phyloP scores from a whole-genome alignment of 37 sponge, comb jelly and placozoan species.

The Beroe ovata region DNA sequence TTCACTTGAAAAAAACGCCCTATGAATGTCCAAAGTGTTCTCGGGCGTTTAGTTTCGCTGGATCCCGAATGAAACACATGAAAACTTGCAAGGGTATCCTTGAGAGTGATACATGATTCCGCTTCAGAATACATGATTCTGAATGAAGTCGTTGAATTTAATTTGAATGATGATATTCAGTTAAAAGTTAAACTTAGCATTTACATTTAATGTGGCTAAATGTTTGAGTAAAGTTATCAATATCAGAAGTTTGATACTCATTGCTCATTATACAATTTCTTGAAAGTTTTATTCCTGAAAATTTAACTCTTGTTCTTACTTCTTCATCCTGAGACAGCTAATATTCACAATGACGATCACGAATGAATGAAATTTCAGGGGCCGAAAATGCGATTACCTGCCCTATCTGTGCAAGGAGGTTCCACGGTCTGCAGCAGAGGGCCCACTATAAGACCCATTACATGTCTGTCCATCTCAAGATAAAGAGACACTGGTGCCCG shows the following conservation, averaged over 20 bases:
- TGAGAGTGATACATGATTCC: neutral
- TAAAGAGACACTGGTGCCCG: neutral
- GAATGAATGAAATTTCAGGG: constrained; percentile 4
- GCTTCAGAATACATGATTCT: too few species aligned
- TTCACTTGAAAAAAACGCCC: neutral
- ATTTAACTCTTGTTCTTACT: too few species aligned
- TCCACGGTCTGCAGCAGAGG: constrained; percentile 8
- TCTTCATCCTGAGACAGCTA: too few species aligned
- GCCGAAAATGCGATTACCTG: neutral
- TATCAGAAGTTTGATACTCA: too few species aligned
- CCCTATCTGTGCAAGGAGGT: neutral
- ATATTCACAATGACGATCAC: too few species aligned
- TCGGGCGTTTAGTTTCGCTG: neutral
- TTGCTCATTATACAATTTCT: too few species aligned
- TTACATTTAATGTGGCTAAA: too few species aligned
- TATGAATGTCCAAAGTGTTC: constrained; percentile 9
- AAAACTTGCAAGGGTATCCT: neutral
- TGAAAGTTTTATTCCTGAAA: too few species aligned
- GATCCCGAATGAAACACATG: neutral
- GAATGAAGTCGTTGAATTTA: too few species aligned
- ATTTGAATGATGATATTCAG: too few species aligned
- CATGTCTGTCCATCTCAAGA: constrained; percentile 53
- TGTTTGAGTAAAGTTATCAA: too few species aligned
- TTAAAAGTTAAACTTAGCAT: too few species aligned
- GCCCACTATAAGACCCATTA: constrained; percentile 47